Percentiles rank a stretch among this genome's conserved stretches.
Evolutionary conservation across 64 coral and sea anemone species (phyloP).

Genomic region (Catalaphyllia jardinei): DNA sequence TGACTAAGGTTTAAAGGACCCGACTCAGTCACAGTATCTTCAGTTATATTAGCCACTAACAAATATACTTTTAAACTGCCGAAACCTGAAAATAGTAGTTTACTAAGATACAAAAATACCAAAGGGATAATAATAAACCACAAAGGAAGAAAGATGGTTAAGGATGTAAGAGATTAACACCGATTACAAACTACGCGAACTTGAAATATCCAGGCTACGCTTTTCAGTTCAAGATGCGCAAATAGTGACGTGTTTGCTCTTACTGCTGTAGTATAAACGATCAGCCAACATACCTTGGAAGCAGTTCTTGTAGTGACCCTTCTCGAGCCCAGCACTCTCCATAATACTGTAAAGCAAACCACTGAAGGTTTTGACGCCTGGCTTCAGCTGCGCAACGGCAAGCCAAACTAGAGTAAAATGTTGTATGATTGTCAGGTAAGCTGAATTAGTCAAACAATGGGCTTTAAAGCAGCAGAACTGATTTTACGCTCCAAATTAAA

Average conservation of each 20-base stretch:
- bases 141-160: too few species aligned
- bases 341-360: slow-evolving; percentile 43
- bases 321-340: slow-evolving; percentile 20
- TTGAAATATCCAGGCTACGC: too few species aligned
- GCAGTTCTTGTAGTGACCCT: neutral
- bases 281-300: neutral
- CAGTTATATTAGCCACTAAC: too few species aligned
- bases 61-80: too few species aligned
- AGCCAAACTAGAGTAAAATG: slow-evolving; percentile 3
- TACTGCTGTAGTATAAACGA: neutral
- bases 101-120: too few species aligned
- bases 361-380: slow-evolving; percentile 32
- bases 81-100: too few species aligned
- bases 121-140: too few species aligned
- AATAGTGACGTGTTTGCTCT: neutral
- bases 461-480: neutral
- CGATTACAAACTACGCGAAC: too few species aligned
- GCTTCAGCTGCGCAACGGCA: slow-evolving; percentile 24
- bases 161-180: too few species aligned
- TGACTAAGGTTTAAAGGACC: too few species aligned
- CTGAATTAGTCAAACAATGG: neutral
- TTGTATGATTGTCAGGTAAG: neutral
- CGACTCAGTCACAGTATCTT: too few species aligned
- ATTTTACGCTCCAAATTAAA: too few species aligned
- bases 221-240: neutral